phyloP scores from a whole-genome alignment of 2,113 vertebrate genomes.

The Stigmatopora argus region DNA sequence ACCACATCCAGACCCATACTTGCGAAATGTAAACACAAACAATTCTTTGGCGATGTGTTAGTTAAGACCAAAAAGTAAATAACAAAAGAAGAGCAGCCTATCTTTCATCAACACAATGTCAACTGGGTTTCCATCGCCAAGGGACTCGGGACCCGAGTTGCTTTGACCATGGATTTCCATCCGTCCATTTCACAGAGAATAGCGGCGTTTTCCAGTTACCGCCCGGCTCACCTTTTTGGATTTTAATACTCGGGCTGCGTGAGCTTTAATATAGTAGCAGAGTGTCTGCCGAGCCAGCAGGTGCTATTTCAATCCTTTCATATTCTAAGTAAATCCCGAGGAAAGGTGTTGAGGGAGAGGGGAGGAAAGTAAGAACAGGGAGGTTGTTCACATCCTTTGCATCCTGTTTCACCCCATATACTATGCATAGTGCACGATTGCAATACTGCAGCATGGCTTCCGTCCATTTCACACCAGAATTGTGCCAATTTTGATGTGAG shows the following conservation, averaged over 20 bases:
- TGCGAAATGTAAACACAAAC: no score
- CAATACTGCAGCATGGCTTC: conserved; percentile 23
- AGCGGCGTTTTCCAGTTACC: conserved; percentile 23
- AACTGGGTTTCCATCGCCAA: conserved; percentile 42
- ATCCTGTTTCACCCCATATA: conserved; percentile 16
- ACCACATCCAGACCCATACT: no score
- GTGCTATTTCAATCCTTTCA: conserved; percentile 71
- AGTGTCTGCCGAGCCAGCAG: conserved; percentile 66
- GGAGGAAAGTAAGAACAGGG: conserved; percentile 7
- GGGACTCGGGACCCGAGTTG: conserved; percentile 39
- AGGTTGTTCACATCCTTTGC: conserved; percentile 23
- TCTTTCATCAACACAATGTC: conserved; percentile 67
- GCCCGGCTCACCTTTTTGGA: conserved; percentile 61
- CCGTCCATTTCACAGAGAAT: conserved; percentile 50
- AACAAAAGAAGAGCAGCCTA: conserved; percentile 8
- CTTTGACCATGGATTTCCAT: conserved; percentile 66
- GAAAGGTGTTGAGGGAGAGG: conserved; percentile 66
- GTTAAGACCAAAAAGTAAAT: conserved; percentile 79
- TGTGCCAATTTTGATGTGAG: conserved; percentile 24
- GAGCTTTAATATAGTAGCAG: conserved; percentile 74
- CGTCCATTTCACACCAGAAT: conserved; percentile 43
- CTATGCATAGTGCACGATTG: neutral
- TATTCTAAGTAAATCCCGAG: conserved; percentile 76
- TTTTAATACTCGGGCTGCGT: conserved; percentile 65
- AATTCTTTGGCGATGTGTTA: conserved; percentile 52